Evolutionary conservation across 2,888 invertebrate genomes (phyloP).

Genomic region (Troilus luridus): DNA sequence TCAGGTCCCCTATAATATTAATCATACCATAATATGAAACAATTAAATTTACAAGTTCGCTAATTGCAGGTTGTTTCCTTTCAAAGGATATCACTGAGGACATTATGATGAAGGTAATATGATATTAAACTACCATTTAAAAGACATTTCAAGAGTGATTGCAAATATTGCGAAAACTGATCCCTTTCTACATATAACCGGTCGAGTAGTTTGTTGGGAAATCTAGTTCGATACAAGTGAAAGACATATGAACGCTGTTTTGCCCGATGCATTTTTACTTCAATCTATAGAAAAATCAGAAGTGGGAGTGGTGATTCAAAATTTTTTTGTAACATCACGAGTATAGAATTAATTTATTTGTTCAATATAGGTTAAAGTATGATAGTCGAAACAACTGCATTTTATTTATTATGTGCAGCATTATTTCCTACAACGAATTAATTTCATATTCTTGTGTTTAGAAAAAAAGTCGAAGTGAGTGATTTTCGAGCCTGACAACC

Average conservation of each 20-base stretch:
- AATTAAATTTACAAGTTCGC: not conserved
- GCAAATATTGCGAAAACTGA: slow-evolving; percentile 13
- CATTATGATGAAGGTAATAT: not conserved
- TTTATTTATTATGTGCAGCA: too few relatives aligned
- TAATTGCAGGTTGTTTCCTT: not conserved
- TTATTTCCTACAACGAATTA: too few relatives aligned
- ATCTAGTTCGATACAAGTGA: not conserved
- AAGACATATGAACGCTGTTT: not conserved
- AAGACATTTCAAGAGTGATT: slow-evolving; percentile 14
- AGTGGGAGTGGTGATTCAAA: not conserved
- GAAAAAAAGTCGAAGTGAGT: too few relatives aligned
- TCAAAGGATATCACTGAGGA: not conserved
- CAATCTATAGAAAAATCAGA: not conserved
- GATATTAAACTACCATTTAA: not conserved
- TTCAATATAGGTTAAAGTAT: too few relatives aligned
- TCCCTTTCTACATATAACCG: slow-evolving; percentile 12
- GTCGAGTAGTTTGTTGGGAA: not conserved
- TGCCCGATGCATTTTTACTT: not conserved
- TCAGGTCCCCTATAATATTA: too few relatives aligned
- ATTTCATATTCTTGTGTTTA: too few relatives aligned
- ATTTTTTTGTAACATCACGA: too few relatives aligned
- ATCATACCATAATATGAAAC: not conserved
- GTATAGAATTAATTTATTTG: too few relatives aligned
- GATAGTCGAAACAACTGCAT: too few relatives aligned
- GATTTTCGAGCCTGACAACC: too few relatives aligned